Conservation (phyloP, 2,113 vertebrate genomes). For the Oryzias woworae region DNA sequence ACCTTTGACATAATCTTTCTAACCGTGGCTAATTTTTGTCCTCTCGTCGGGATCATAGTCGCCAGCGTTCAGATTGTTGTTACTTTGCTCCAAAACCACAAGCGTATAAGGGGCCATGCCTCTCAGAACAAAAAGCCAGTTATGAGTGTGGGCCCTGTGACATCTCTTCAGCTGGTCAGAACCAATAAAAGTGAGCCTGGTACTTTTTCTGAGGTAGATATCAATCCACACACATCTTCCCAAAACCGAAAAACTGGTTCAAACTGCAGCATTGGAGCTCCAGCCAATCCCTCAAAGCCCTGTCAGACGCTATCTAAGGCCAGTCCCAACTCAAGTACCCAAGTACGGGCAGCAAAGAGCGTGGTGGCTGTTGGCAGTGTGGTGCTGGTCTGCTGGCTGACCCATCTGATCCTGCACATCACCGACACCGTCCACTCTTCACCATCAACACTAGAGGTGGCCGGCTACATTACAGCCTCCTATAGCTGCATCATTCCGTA, state of each 20-base stretch:
- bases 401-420: constrained; percentile 72
- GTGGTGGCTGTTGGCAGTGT: constrained; percentile 75
- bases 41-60: constrained; percentile 63
- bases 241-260: not conserved
- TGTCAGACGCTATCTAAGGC: constrained; percentile 36
- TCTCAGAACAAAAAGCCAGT: not conserved
- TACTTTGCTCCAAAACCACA: constrained; percentile 64
- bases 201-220: not conserved
- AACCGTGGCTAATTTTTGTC: constrained; percentile 66
- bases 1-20: constrained; percentile 67
- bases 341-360: constrained; percentile 77
- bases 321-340: constrained; percentile 26
- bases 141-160: too few species aligned
- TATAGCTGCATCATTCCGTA: constrained; percentile 77
- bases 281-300: constrained; percentile 4
- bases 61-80: constrained; percentile 69
- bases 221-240: not conserved
- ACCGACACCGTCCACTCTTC: constrained; percentile 66
- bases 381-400: constrained; percentile 77
- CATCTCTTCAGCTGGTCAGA: too few species aligned
- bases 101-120: constrained; percentile 43
- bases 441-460: constrained; percentile 56
- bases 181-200: not conserved
- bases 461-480: constrained; percentile 70
- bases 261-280: not conserved